phyloP scores from a whole-genome alignment of 1,140 invertebrate species.

The Ceratoteleas bidentatus region DNA sequence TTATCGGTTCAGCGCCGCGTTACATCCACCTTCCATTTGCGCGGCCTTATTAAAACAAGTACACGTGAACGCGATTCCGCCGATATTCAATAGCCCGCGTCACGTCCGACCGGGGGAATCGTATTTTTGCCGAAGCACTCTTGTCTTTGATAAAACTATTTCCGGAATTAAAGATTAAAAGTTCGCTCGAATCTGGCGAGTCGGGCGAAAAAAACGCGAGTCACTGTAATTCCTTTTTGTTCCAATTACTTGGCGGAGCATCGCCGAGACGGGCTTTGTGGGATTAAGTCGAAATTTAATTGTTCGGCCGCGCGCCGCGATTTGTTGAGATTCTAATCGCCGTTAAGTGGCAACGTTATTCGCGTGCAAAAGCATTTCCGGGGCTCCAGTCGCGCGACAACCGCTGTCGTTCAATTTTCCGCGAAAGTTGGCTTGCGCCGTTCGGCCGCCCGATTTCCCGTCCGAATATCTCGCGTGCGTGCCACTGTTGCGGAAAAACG shows the following conservation, averaged over 20 bases:
- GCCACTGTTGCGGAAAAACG: slow-evolving; percentile 38
- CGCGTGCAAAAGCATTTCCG: slow-evolving; percentile 12
- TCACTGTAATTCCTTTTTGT: slow-evolving; percentile 37
- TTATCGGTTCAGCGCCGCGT: slow-evolving; percentile 8
- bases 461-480: slow-evolving; percentile 27
- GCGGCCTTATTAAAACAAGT: not conserved
- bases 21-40: not conserved
- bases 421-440: slow-evolving; percentile 32
- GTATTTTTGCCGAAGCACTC: slow-evolving; percentile 10
- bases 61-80: not conserved
- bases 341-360: slow-evolving; percentile 46
- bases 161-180: slow-evolving; percentile 44
- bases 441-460: slow-evolving; percentile 30
- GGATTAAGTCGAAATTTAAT: slow-evolving; percentile 55
- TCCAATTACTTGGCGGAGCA: slow-evolving; percentile 36
- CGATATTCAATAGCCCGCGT: not conserved
- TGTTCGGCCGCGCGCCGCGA: slow-evolving; percentile 37
- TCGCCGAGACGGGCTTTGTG: slow-evolving; percentile 28
- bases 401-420: slow-evolving; percentile 49
- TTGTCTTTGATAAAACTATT: slow-evolving; percentile 18
- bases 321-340: slow-evolving; percentile 30
- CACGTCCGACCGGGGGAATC: not conserved
- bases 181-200: slow-evolving; percentile 8
- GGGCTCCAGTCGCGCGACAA: slow-evolving; percentile 40
- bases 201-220: slow-evolving; percentile 2